Base-by-base conservation (phyloP, 53 echinoderm and acorn worm species). In the Paracentrotus lividus region DNA sequence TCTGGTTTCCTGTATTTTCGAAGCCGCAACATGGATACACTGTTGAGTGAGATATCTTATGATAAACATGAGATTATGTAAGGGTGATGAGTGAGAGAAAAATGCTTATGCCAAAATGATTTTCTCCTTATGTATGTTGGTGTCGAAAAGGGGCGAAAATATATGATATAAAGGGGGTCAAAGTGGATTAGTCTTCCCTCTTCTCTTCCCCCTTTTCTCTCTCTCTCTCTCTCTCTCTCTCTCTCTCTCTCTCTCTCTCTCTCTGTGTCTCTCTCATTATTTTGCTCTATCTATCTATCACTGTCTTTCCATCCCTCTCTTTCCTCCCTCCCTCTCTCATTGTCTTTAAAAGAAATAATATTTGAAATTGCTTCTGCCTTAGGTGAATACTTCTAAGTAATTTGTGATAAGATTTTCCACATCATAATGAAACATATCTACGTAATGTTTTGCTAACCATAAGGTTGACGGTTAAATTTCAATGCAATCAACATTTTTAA, bases 21-120 rank as follows among this genome's bases (percentile, higher is more conserved):
- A 49, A 84, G 84, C 23, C 23, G 49, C 49, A 84, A 84, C 49
- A 84, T 84, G 84, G 51, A 45, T 84, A 84, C 84, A 20, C 84
- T 31, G 84, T 18, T 51, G 84, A 84, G 84, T 84, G 84, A 84
- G 69, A 69, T 38, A 69, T 36, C 69, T 69, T 69, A 69, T 69
- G 36, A 69, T 36, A 69, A 69, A 69, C 69, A 69, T 69, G 69
- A 69, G 69, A 69, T 69, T 69, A 69, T 69, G 69, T 38, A 36
- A 69, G 36, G 36, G 36, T 38, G 69, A 16, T 12, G 69, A 69
- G 38, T 69, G 69, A 69, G 38, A 69, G 36, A n/a, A 38, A 5
- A 38, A 34, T 69, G 3, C 34, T 16, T 69, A 13, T 69, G 36
- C 69, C 69, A 34, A 69, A n/a, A 38, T 18, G 36, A 2, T 34